Percentiles rank a stretch among this genome's conserved stretches.
phyloP scores from a whole-genome alignment of 2,113 vertebrate species.

The Enhydra lutris region DNA sequence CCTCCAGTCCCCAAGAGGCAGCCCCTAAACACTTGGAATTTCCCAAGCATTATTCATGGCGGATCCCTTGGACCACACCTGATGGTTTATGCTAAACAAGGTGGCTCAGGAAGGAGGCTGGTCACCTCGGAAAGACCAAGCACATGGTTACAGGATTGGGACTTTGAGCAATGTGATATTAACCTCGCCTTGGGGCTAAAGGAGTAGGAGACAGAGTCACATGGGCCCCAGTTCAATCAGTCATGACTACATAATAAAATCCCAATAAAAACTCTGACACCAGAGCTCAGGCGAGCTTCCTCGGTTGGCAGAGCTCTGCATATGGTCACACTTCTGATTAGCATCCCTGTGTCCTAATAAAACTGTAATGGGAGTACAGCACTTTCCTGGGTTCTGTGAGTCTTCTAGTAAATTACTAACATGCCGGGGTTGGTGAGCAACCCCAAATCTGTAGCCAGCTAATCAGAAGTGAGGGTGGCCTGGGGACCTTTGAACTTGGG shows the following conservation, averaged over 20 bases:
- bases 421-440: not conserved
- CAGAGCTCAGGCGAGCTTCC: not conserved
- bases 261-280: not conserved
- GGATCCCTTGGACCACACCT: no score
- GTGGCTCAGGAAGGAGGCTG: not conserved
- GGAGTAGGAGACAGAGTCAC: not conserved
- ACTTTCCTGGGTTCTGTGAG: not conserved
- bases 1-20: not conserved
- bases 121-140: not conserved
- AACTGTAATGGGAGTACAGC: no score
- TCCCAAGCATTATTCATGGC: no score
- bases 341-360: not conserved
- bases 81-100: not conserved
- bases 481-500: not conserved
- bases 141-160: not conserved
- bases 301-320: accelerated
- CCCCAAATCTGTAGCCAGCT: not conserved
- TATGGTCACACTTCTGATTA: not conserved
- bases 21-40: not conserved
- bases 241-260: no score
- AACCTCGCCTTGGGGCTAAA: not conserved
- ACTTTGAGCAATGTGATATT: not conserved
- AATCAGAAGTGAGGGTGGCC: not conserved
- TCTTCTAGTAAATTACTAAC: not conserved
- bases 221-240: no score